Evolutionary conservation across 2,113 vertebrate species (phyloP).

Genomic region (Heterochromis multidens): DNA sequence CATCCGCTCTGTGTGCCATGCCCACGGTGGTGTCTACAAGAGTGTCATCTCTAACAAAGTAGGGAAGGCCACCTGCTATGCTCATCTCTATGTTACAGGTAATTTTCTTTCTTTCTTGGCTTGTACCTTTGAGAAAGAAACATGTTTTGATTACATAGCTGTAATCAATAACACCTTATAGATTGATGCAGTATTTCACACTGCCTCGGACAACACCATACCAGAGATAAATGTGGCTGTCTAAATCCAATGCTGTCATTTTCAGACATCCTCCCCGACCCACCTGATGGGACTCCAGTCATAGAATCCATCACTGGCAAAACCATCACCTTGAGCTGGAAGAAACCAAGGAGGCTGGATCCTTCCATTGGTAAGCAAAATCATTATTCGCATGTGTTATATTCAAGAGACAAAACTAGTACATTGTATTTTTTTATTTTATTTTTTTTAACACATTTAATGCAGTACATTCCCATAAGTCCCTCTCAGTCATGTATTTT

Average conservation of each 20-base stretch:
- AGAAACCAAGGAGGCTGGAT: slow-evolving; percentile 89
- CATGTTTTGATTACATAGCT: background rate
- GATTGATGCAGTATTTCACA: background rate
- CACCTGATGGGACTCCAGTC: slow-evolving; percentile 86
- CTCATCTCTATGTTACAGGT: slow-evolving; percentile 96
- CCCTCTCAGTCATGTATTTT: background rate
- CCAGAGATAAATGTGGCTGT: background rate
- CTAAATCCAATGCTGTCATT: background rate
- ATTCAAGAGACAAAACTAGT: background rate
- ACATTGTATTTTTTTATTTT: background rate
- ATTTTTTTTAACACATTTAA: background rate
- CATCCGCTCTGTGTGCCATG: slow-evolving; percentile 83
- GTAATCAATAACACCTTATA: background rate
- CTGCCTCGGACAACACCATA: rapidly evolving
- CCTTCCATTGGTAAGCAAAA: slow-evolving; percentile 85
- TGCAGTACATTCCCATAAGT: background rate
- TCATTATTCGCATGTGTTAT: background rate
- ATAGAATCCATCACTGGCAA: slow-evolving; percentile 87
- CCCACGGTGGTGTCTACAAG: slow-evolving; percentile 94
- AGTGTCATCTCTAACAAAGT: slow-evolving; percentile 97
- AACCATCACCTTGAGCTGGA: slow-evolving; percentile 87
- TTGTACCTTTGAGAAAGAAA: background rate
- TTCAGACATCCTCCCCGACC: slow-evolving; percentile 91
- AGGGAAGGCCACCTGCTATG: slow-evolving; percentile 96
- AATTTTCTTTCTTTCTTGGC: background rate